Base-by-base conservation (phyloP, 2,113 vertebrate genomes). In the Bos javanicus region DNA sequence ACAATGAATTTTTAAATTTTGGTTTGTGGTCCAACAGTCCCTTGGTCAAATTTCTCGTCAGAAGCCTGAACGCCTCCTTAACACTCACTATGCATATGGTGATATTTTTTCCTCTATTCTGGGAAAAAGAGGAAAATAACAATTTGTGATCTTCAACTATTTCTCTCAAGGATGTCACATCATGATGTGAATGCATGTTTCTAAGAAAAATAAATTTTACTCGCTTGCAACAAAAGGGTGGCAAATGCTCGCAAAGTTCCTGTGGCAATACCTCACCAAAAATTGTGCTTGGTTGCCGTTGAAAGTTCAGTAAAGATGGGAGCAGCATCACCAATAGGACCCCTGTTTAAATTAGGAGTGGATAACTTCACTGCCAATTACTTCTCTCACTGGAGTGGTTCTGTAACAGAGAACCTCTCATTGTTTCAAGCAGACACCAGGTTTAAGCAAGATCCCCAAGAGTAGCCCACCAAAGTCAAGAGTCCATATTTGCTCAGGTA, bases 121-220 rank as follows among this genome's bases (percentile, higher is more conserved):
- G 8, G 46, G 43, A 90, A 78, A 82, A 83, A 80, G 16, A 62
- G 21, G 21, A 97, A 95, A 46, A 84, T 57, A 94, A 80, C 43
- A 39, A 78, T 28, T 92, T 80, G 46, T 87, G 60, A 86, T 81
- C 90, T 80, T 91, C 52, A 92, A 48, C 15, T 82, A 50, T 56
- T 96, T 95, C 87, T 84, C 46, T 23, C 46, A 93, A 81, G 60
- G 36, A 71, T 76, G 21, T 93, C 60, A 95, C 60, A 83, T 5
- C 81, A 92, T 14, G 12, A 59, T 59, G 3, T 50, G 48, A 92
- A 81, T 57, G 9, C 48, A 88, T 39, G 39, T 71, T 89, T 94
- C 57, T 90, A 88, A 93, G 39, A 94, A n/a, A 87, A 52, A 80
- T 25, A 90, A 54, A 82, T 62, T 91, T 96, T 50, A 93, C 30